Percentiles rank a stretch among this genome's conserved stretches.
phyloP scores from a whole-genome alignment of 2,113 vertebrate genomes.

The Gymnobelideus leadbeateri region DNA sequence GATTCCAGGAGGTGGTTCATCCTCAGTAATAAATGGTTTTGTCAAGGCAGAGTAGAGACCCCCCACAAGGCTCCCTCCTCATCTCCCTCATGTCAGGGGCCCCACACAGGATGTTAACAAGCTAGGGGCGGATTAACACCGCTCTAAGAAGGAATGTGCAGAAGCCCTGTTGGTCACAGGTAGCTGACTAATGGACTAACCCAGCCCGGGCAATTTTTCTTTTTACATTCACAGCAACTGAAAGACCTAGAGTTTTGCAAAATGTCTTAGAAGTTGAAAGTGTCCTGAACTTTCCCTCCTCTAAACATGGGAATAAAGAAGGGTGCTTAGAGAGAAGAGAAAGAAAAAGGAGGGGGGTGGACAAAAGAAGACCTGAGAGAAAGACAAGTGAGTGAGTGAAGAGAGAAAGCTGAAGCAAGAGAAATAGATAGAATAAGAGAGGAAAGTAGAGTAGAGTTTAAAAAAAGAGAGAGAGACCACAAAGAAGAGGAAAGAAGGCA shows the following conservation, averaged over 20 bases:
- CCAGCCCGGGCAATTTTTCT: constrained; percentile 32
- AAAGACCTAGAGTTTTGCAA: constrained; percentile 34
- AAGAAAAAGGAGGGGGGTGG: not conserved
- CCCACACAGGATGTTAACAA: constrained; percentile 62
- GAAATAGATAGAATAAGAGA: not conserved
- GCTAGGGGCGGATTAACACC: constrained; percentile 68
- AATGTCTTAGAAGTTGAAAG: constrained; percentile 51
- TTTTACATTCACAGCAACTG: constrained; percentile 3
- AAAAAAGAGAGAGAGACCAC: not conserved
- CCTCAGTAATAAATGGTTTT: constrained; percentile 72
- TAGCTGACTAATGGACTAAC: constrained; percentile 62
- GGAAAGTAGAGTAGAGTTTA: too few species aligned
- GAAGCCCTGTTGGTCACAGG: constrained; percentile 66
- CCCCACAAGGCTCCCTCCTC: constrained; percentile 72
- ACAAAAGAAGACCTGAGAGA: not conserved
- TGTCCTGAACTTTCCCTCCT: not conserved
- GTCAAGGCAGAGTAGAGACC: constrained; percentile 58
- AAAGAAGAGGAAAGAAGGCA: not conserved
- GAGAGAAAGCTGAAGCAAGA: not conserved
- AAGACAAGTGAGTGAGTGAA: not conserved
- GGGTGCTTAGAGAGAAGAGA: not conserved
- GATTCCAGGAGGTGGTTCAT: constrained; percentile 73
- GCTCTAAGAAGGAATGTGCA: constrained; percentile 64
- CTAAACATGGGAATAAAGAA: not conserved
- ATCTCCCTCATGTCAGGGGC: constrained; percentile 56